Percentiles rank a stretch among this genome's conserved stretches.
phyloP scores from a whole-genome alignment of 2,113 vertebrate species.

The Xyliphius kryptos region DNA sequence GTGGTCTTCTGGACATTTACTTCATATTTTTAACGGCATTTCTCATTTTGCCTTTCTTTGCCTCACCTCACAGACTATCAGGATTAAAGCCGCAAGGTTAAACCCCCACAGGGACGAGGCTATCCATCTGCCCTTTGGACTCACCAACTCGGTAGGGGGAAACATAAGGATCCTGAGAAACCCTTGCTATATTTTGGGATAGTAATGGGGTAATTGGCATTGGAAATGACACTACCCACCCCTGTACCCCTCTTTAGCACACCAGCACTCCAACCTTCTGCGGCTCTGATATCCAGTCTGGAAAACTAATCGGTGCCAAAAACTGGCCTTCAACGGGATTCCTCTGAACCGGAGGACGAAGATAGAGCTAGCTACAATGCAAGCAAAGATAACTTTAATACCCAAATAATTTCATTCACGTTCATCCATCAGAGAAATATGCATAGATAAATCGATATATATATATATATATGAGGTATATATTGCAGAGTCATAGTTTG shows the following conservation, averaged over 20 bases:
- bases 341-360: conserved; percentile 54
- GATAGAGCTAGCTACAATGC: conserved; percentile 58
- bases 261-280: conserved; percentile 51
- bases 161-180: conserved; percentile 41
- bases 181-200: conserved; percentile 61
- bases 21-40: no score
- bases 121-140: conserved; percentile 32
- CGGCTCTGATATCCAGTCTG: conserved; percentile 41
- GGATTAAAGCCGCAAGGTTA: conserved; percentile 47
- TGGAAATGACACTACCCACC: conserved; percentile 63
- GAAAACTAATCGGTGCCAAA: conserved; percentile 40
- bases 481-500: conserved; percentile 57
- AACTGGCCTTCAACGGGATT: conserved; percentile 32
- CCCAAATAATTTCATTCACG: conserved; percentile 66
- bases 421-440: conserved; percentile 56
- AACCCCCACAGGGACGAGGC: conserved; percentile 35
- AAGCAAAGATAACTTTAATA: conserved; percentile 54
- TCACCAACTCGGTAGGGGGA: conserved; percentile 37
- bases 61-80: conserved; percentile 7
- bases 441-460: conserved; percentile 55
- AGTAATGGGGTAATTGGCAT: conserved; percentile 74
- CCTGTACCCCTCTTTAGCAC: conserved; percentile 48
- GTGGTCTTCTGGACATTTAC: no score
- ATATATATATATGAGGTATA: conserved; percentile 49
- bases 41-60: not conserved